Conservation (phyloP, 1,140 invertebrate species). For the Aporrectodea caliginosa region DNA sequence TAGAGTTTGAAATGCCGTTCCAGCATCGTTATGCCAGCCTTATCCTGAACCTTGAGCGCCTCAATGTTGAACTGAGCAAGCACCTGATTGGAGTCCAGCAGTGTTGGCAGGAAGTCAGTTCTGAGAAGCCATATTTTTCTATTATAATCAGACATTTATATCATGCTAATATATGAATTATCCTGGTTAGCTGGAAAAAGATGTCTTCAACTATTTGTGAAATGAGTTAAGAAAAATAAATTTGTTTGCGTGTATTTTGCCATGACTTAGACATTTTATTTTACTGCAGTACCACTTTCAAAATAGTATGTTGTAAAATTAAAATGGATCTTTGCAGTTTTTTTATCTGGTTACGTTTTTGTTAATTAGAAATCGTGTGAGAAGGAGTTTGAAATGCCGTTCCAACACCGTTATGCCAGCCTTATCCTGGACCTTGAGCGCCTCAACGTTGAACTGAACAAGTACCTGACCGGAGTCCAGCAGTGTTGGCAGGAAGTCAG, state of each 20-base stretch:
- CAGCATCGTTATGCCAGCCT: constrained; percentile 81
- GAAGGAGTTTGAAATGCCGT: constrained; percentile 72
- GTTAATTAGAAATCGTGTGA: constrained; percentile 65
- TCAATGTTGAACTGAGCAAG: constrained; percentile 82
- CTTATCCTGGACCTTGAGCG: constrained; percentile 85
- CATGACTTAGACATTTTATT: no score
- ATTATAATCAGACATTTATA: no score
- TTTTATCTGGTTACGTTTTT: no score
- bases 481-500: constrained; percentile 71
- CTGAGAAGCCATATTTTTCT: no score
- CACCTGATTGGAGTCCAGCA: constrained; percentile 78
- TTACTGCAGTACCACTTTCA: no score
- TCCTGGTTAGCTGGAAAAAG: no score
- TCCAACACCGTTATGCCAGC: constrained; percentile 81
- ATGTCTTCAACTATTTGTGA: no score
- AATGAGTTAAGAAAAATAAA: no score
- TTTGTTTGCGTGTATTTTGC: no score
- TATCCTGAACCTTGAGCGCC: constrained; percentile 83
- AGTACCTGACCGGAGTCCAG: constrained; percentile 79
- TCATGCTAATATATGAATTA: no score
- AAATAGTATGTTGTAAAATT: no score
- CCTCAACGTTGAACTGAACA: constrained; percentile 82
- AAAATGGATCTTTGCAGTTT: no score
- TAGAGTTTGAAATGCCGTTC: constrained; percentile 74
- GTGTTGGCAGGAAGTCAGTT: constrained; percentile 70